Evolutionary conservation across 1,140 invertebrate species (phyloP).

Genomic region (Scaptomyza graminum): DNA sequence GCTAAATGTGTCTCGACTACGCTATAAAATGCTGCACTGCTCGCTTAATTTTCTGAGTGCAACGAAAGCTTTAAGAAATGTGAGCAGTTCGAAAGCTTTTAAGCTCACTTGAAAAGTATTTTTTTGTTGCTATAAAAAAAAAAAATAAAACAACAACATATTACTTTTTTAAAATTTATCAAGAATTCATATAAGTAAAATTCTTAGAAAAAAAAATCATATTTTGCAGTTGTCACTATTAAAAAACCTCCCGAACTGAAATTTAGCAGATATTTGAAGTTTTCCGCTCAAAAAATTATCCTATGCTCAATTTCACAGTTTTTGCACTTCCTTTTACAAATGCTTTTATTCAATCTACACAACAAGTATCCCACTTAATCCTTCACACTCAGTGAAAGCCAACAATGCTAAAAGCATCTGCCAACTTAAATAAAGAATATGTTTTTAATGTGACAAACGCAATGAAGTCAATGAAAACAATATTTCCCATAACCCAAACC

Average conservation of each 20-base stretch:
- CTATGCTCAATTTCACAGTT: not conserved
- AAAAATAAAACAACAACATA: too few species aligned
- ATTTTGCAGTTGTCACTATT: too few species aligned
- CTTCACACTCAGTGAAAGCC: slow-evolving; percentile 13
- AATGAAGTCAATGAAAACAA: slow-evolving; percentile 56
- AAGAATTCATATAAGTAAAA: too few species aligned
- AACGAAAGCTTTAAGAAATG: not conserved
- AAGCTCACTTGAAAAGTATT: not conserved
- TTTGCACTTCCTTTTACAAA: not conserved
- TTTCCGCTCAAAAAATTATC: not conserved
- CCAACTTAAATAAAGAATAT: slow-evolving; percentile 44
- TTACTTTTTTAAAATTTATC: too few species aligned
- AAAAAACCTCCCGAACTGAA: not conserved
- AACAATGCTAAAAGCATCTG: slow-evolving; percentile 5
- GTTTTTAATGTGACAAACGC: slow-evolving; percentile 50
- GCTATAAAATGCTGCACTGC: slow-evolving; percentile 12
- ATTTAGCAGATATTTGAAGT: not conserved
- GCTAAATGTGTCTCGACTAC: slow-evolving; percentile 15
- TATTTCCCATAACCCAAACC: slow-evolving; percentile 12
- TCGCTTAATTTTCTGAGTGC: slow-evolving; percentile 2
- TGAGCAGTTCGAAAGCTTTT: slow-evolving; percentile 1
- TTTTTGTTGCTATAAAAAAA: not conserved
- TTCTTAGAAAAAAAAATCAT: too few species aligned
- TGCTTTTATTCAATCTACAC: slow-evolving; percentile 14
- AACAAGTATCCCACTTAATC: slow-evolving; percentile 29